Evolutionary conservation across 2,888 invertebrate genomes (phyloP), one percentile per base, ranked within the genome.

Genomic region (Agrotis clavis): DNA sequence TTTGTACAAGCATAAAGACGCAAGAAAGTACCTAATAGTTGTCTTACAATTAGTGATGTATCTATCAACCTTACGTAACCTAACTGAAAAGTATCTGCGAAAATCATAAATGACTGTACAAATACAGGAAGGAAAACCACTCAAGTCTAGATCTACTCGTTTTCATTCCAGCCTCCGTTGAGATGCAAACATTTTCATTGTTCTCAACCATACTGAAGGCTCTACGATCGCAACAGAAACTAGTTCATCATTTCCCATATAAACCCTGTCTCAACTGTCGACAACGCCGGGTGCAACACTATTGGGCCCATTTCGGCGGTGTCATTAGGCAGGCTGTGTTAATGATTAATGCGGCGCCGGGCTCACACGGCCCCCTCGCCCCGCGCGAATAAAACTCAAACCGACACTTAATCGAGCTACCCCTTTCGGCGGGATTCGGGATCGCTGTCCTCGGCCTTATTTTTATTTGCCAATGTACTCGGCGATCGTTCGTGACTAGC

Each of bases 341-440:
- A 96, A 96, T 96, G 96, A 96, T 96, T 96, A 95, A 96, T 96
- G 96, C 93, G 95, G 94, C 94, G 94, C 95, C 94, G 90, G 83
- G 90, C 92, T 91, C 93, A 93, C 92, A 92, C 92, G 90, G 87
- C 90, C 90, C 92, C 87, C 77, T 69, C 82, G 25, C 84, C 85
- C 84, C 78, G 72, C 86, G 91, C 94, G 92, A 95, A 95, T 95
- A 95, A 95, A 94, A 95, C 95, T 93, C 93, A 91, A 92, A 93
- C 93, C 92, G 90, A 92, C 94, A 93, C 94, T 94, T 95, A 95
- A 95, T 94, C 93, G 94, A 94, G 92, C 94, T 94, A 95, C 95
- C 95, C 95, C 95, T 95, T 94, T 95, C 95, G 95, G 94, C 94
- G 91, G 94, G 92, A 91, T 91, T 89, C 94, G 92, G 94, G 92